Base-by-base conservation (phyloP, 2,888 invertebrate species). In the Acrobasis consociella region DNA sequence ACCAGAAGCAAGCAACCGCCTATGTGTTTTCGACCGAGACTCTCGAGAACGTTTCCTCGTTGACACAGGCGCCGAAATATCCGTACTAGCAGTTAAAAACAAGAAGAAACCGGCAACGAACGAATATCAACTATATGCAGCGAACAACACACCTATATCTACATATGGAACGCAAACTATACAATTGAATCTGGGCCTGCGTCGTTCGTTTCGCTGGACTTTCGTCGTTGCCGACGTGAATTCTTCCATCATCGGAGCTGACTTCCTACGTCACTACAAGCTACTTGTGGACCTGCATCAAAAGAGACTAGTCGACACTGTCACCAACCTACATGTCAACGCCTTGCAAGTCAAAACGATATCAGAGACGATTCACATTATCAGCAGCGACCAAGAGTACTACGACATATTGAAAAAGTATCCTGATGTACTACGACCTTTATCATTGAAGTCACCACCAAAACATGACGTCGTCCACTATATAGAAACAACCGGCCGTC, bases 171-270 rank as follows among this genome's bases (percentile, higher is more conserved):
- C 15, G 1, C 46, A 58, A 0, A 59, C 53, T 11, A 46, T 75
- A 9, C 52, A 42, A 9, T 55, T 65, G 2, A 67, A 65, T 37
- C 56, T 73, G 2, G 69, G 69, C 0, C 60, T 71, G 13, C 68
- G 71, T 13, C 68, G 70, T 1, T 63, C 62, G 5, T 71, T 71
- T 42, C 1, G 1, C 0, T 74, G 72, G 71, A 61, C 58, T 8
- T 72, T 72, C 46, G 51, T 72, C 0, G 55, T 72, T 1, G 72
- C 71, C n/a, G 71, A 70, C 15, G n/a, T n/a, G n/a, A n/a, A 49
- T 2, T 13, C 67, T 49, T 42, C 42, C 2, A 62, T 71, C 51
- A 31, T 69, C 31, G 63, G 68, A 49, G n/a, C 62, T 42, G 62
- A 64, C 60, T 56, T 68, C 52, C 31, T 69, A 62, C 9, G 60